Base-by-base conservation (phyloP, 2,113 vertebrate genomes). In the Rissa tridactyla region DNA sequence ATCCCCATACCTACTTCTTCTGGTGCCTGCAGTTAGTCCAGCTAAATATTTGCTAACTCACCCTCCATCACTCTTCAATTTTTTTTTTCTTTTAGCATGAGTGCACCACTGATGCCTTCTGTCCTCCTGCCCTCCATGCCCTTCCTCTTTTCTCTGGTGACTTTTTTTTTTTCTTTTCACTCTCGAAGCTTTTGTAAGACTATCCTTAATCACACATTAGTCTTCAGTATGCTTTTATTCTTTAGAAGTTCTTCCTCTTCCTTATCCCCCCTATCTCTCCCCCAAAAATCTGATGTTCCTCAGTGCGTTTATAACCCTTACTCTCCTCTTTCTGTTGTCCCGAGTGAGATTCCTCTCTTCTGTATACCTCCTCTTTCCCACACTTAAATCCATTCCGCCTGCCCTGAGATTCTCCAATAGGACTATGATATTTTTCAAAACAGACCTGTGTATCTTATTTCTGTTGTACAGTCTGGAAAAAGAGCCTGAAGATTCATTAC, bases 81-180 rank as follows among this genome's bases (percentile, higher is more conserved):
- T 61, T 92, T 92, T 54, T 80, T 15, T 38, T 85, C 0, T 93
- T 90, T 94, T 93, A 61, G 75, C 52, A 44, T 55, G 7, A 73
- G 2, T 61, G 54, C 19, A 29, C n/a, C 0, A 0, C n/a, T 88
- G 76, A 16, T 84, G 17, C 14, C 36, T 78, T 29, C 29, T 77
- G 30, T 82, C 11, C 26, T 55, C 17, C 69, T 77, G 42, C 18
- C 10, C 42, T 64, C 23, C 0, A 0, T n/a, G n/a, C 34, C 19
- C n/a, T 91, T 94, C 19, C 27, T 81, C 14, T 77, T 25, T 66
- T 86, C 27, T 73, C 15, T 2, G 4, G 21, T 65, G 36, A 72
- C 29, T 55, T 66, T 7, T 19, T 52, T 52, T 52, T 27, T 32
- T 30, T 11, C 10, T 32, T 4, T 3, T 9, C 7, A 5, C 11